Evolutionary conservation across 2,888 invertebrate genomes (phyloP).

Genomic region (Polyommatus icarus): DNA sequence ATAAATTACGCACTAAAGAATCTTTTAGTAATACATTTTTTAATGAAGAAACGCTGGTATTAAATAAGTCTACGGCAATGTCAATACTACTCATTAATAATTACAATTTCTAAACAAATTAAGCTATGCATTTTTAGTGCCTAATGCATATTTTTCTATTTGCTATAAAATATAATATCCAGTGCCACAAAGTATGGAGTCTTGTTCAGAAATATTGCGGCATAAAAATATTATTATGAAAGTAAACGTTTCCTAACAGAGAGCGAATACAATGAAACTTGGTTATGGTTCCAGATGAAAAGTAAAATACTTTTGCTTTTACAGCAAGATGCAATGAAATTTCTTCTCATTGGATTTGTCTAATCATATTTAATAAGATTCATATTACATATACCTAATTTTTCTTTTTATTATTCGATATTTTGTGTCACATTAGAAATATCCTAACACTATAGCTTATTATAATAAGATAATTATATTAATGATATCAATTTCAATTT

Average conservation of each 20-base stretch:
- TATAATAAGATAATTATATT: neutral
- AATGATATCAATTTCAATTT: neutral
- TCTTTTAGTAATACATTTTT: too few relatives aligned
- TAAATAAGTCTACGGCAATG: too few relatives aligned
- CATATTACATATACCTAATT: too few relatives aligned
- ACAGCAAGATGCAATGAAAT: neutral
- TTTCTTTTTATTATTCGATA: neutral
- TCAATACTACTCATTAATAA: too few relatives aligned
- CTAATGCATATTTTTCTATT: neutral
- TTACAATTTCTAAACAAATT: too few relatives aligned
- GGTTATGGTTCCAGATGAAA: neutral
- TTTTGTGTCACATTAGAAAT: neutral
- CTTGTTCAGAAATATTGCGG: conserved; percentile 50
- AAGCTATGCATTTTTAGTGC: too few relatives aligned
- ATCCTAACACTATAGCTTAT: neutral
- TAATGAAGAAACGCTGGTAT: too few relatives aligned
- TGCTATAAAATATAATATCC: neutral
- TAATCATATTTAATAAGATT: too few relatives aligned
- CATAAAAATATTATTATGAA: conserved; percentile 49
- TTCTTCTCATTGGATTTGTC: neutral
- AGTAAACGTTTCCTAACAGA: neutral
- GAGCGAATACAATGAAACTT: conserved; percentile 17
- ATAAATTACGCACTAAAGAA: too few relatives aligned
- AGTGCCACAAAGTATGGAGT: conserved; percentile 45
- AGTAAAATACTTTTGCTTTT: neutral